A percentile compares a stretch with the other conserved stretches of the same genome.
Conservation (phyloP, 2,888 invertebrate genomes). For the Aporophyla lueneburgensis region DNA sequence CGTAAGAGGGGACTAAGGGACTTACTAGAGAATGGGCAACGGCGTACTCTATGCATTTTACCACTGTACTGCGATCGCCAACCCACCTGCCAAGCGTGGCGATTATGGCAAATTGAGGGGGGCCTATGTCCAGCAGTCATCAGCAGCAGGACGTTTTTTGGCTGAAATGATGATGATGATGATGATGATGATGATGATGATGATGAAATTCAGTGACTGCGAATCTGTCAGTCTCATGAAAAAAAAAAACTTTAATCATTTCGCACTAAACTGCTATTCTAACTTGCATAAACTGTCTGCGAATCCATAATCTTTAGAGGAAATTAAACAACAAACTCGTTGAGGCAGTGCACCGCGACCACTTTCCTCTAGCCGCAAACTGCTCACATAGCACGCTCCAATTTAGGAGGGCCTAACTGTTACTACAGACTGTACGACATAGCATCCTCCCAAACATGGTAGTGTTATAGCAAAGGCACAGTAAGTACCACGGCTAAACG, state of each 20-base stretch:
- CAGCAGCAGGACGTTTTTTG: too few relatives aligned
- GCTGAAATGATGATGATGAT: too few relatives aligned
- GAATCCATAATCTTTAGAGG: conserved; percentile 73
- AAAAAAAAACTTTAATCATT: not conserved
- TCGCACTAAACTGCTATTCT: not conserved
- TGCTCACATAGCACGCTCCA: conserved; percentile 74
- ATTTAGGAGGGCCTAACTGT: conserved; percentile 68
- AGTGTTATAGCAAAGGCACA: conserved; percentile 67
- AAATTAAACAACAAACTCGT: conserved; percentile 79
- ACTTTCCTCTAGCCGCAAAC: conserved; percentile 78
- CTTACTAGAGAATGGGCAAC: too few relatives aligned
- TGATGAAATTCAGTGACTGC: too few relatives aligned
- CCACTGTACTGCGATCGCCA: too few relatives aligned
- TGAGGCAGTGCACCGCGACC: conserved; percentile 71
- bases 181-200: too few relatives aligned
- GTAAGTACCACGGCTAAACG: conserved; percentile 66
- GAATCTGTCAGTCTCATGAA: not conserved
- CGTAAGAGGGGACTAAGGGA: too few relatives aligned
- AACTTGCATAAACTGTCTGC: conserved; percentile 55
- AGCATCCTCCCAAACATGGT: conserved; percentile 63
- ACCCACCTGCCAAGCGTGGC: too few relatives aligned
- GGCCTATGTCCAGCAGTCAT: too few relatives aligned
- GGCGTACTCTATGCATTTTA: too few relatives aligned
- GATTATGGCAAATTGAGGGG: too few relatives aligned
- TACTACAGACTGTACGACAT: conserved; percentile 53